Evolutionary conservation across 2,797 vertebrate genomes (phyloP).

Genomic region (Limosa lapponica): DNA sequence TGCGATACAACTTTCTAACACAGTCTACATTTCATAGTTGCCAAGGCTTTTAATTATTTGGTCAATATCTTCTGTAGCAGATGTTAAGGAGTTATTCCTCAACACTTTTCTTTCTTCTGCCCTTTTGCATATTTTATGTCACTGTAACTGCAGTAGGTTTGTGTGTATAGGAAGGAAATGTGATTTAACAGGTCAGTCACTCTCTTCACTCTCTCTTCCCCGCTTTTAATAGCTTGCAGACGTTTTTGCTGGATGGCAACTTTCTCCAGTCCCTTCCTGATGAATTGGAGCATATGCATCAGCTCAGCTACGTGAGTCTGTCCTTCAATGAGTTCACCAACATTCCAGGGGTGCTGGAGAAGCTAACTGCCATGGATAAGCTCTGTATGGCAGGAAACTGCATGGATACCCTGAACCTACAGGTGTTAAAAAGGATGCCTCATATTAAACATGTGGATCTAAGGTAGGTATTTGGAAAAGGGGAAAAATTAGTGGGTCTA

Average conservation of each 20-base stretch:
- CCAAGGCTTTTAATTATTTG: neutral
- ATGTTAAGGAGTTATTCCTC: neutral
- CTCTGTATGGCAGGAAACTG: slow-evolving; percentile 97
- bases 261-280: slow-evolving; percentile 88
- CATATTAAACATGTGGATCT: slow-evolving; percentile 93
- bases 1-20: neutral
- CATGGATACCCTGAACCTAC: slow-evolving; percentile 84
- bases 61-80: neutral
- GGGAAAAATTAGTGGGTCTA: neutral
- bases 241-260: slow-evolving; percentile 95
- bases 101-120: neutral
- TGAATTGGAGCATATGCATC: slow-evolving; percentile 89
- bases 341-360: slow-evolving; percentile 90
- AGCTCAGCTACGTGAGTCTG: slow-evolving; percentile 90
- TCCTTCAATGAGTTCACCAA: slow-evolving; percentile 94
- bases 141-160: neutral
- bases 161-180: neutral
- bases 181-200: neutral
- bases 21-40: neutral
- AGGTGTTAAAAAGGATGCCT: slow-evolving; percentile 85
- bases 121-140: neutral
- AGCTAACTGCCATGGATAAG: slow-evolving; percentile 88
- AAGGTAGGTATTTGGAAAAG: slow-evolving; percentile 78
- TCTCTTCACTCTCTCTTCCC: neutral
- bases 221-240: slow-evolving; percentile 86